Evolutionary conservation across 2,888 invertebrate genomes (phyloP), one percentile per base, ranked within the genome.

Genomic region (Stenurella melanura): DNA sequence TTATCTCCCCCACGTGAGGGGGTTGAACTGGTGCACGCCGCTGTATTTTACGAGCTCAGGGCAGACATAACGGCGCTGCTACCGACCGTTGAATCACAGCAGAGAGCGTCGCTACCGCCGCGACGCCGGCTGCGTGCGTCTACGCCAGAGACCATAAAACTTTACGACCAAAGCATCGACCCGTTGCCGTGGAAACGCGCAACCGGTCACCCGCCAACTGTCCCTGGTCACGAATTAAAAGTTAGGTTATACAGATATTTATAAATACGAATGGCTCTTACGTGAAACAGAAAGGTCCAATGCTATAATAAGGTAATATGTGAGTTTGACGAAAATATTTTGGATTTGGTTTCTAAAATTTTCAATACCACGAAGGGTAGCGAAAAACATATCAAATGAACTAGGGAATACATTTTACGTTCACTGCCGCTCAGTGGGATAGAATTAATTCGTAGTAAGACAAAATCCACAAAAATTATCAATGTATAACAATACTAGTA

Each of bases 81-180:
- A 78, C 83, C 74, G 74, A 58, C 73, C 85, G 85, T 86, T 85
- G 86, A 87, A 86, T 86, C 87, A 86, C 85, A 83, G 86, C 85
- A 82, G 78, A 78, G 85, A 80, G 86, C 85, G 79, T 75, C 79
- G 80, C 81, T 81, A 84, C 81, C 86, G 87, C 86, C 87, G 88
- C 86, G 88, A 85, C 87, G 87, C 85, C 86, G 83, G 85, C 83
- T 87, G 87, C 87, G 87, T 87, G 86, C 87, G 86, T 86, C 87
- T 87, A 85, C 87, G 84, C 85, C 85, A 83, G 86, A 85, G 87
- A 86, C 88, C 88, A 89, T 90, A 90, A 90, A 90, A 90, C 89
- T 90, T 90, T 89, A 90, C 88, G 89, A 87, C 87, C 88, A 87
- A 88, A 80, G 87, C 89, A 89, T 89, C 89, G 90, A 89, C 89